These are phyloP conservation scores for Phyllostomus hastatus DNA, from an alignment of 2,113 vertebrate species.

Conservation along the genomic window DNA sequence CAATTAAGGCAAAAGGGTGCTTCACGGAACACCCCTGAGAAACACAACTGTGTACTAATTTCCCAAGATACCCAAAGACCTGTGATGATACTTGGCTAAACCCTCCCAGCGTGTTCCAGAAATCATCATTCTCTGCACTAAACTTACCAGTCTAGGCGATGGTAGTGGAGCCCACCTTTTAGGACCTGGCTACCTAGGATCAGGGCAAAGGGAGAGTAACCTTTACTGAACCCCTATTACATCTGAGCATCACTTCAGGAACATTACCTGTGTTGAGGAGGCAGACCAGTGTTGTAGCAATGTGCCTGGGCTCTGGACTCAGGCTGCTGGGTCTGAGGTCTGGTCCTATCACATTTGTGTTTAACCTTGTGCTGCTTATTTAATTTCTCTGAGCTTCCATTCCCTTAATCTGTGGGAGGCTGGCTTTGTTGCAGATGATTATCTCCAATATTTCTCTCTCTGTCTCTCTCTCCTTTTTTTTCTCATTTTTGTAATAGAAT, in stretches of 20 bases:
- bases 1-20: neutral
- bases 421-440: neutral
- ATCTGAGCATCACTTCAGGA: neutral
- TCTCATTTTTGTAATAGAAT: neutral
- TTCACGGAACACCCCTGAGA: neutral
- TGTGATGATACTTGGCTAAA: neutral
- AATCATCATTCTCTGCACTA: neutral
- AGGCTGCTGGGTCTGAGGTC: rapidly evolving
- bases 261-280: neutral
- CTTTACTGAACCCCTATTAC: neutral
- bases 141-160: neutral
- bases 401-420: rapidly evolving
- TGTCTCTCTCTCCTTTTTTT: neutral
- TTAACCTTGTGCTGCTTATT: neutral
- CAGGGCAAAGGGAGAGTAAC: neutral
- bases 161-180: neutral
- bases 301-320: rapidly evolving
- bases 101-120: neutral
- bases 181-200: neutral
- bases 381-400: neutral
- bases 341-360: neutral
- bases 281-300: rapidly evolving
- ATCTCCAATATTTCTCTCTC: too few species aligned
- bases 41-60: neutral
- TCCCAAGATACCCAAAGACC: neutral